A percentile compares a stretch with the other conserved stretches of the same genome.
Conservation (phyloP, 2,888 invertebrate genomes). For the Caradrina kadenii region DNA sequence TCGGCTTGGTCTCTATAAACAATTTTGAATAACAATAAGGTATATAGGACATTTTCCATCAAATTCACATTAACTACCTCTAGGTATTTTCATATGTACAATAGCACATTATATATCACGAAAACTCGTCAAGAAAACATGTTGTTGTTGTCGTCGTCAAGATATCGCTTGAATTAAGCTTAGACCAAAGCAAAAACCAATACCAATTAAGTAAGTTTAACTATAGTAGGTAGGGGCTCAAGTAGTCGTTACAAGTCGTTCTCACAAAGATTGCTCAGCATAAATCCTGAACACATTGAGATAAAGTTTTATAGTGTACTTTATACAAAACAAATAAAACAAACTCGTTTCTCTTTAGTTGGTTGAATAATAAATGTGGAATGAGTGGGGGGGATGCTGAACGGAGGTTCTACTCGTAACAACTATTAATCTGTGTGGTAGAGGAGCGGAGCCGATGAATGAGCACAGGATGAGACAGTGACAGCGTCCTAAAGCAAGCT, state of each 20-base stretch:
- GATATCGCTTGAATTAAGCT: slow-evolving; percentile 17
- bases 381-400: slow-evolving; percentile 10
- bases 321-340: slow-evolving; percentile 37
- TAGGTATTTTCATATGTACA: slow-evolving; percentile 21
- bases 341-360: slow-evolving; percentile 23
- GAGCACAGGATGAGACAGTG: slow-evolving; percentile 42
- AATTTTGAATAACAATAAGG: slow-evolving; percentile 74
- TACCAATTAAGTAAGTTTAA: slow-evolving; percentile 14
- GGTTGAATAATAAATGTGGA: slow-evolving; percentile 21
- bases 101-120: slow-evolving; percentile 20
- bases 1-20: slow-evolving; percentile 76
- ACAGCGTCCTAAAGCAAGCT: slow-evolving; percentile 41
- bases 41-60: slow-evolving; percentile 64
- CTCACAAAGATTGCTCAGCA: slow-evolving; percentile 11
- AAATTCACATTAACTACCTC: slow-evolving; percentile 62
- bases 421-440: slow-evolving; percentile 48
- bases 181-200: slow-evolving; percentile 1
- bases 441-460: slow-evolving; percentile 47
- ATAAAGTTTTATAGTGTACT: slow-evolving; percentile 46
- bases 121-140: slow-evolving; percentile 23
- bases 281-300: slow-evolving; percentile 36
- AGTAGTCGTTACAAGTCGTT: slow-evolving; percentile 4
- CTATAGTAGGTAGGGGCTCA: background rate
- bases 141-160: too few relatives aligned
- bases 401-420: slow-evolving; percentile 34